These are phyloP conservation scores for Platysternon megacephalum DNA, from an alignment of 2,113 vertebrate species.

Conservation along the genomic window DNA sequence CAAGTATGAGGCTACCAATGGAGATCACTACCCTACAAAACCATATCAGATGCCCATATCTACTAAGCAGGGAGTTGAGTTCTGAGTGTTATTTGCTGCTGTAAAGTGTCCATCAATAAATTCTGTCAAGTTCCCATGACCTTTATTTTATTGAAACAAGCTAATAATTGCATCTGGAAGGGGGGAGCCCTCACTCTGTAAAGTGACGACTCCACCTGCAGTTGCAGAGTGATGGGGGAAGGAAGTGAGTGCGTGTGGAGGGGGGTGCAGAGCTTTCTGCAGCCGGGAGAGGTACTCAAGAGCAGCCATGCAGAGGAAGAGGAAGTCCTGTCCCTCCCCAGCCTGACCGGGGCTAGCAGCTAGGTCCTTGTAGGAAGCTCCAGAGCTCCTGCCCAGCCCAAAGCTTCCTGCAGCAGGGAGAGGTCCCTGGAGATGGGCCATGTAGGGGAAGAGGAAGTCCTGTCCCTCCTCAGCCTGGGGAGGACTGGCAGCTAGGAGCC, in stretches of 20 bases:
- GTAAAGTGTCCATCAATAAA: neutral
- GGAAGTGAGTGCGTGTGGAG: neutral
- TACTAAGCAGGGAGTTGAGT: neutral
- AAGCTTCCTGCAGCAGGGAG: too few species aligned
- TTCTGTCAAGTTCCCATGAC: neutral
- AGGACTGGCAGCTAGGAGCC: neutral
- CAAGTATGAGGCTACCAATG: neutral
- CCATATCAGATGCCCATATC: neutral
- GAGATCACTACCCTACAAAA: neutral
- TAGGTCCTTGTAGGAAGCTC: neutral
- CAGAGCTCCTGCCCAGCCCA: too few species aligned
- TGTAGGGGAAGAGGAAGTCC: neutral
- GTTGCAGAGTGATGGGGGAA: neutral
- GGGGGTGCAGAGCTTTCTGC: neutral
- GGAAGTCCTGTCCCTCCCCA: neutral
- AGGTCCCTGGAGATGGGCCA: too few species aligned
- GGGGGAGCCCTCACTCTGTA: neutral
- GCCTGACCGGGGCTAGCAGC: neutral
- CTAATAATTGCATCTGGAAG: neutral
- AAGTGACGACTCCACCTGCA: neutral
- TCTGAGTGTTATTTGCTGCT: neutral
- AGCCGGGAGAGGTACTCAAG: neutral
- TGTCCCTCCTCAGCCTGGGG: neutral
- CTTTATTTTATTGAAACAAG: neutral
- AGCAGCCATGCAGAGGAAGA: neutral